These are phyloP conservation scores for Cryptoprocta ferox DNA, from an alignment of 2,797 vertebrate species.

Conservation along the genomic window DNA sequence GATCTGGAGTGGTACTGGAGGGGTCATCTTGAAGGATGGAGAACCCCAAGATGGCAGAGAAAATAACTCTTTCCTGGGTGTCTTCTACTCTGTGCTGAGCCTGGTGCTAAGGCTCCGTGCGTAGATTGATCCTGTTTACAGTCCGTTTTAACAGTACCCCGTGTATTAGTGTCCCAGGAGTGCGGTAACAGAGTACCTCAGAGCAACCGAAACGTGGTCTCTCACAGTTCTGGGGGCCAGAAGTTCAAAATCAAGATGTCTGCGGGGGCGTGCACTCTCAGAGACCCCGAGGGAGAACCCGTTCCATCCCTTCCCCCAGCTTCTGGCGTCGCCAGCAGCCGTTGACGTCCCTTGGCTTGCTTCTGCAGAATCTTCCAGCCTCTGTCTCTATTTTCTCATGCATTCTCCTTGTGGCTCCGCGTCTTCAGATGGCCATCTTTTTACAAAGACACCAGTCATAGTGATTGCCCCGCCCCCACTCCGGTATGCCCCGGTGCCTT, in stretches of 20 bases:
- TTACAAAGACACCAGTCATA: not conserved
- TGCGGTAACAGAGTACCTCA: not conserved
- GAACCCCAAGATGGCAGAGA: not conserved
- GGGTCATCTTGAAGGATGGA: not conserved
- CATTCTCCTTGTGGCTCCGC: not conserved
- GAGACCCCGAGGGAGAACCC: not conserved
- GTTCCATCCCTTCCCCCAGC: not conserved
- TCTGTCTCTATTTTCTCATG: not conserved
- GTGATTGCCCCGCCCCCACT: not conserved
- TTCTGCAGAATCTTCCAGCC: not conserved
- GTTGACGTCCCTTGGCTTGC: not conserved
- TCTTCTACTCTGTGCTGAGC: not conserved
- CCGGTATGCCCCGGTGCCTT: not conserved
- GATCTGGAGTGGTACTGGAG: no score
- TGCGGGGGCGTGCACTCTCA: no score
- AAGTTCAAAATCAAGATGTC: not conserved
- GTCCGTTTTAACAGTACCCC: not conserved
- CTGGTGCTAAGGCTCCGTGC: not conserved
- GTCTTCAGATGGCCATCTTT: not conserved
- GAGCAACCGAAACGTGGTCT: not conserved
- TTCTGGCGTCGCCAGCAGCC: rapidly evolving
- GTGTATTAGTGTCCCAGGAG: no score
- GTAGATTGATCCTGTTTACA: not conserved
- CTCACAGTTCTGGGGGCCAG: not conserved
- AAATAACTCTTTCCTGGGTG: not conserved